Percentiles rank a stretch among this genome's conserved stretches.
Conservation (phyloP, 2,797 vertebrate species). For the Aplochiton taeniatus region DNA sequence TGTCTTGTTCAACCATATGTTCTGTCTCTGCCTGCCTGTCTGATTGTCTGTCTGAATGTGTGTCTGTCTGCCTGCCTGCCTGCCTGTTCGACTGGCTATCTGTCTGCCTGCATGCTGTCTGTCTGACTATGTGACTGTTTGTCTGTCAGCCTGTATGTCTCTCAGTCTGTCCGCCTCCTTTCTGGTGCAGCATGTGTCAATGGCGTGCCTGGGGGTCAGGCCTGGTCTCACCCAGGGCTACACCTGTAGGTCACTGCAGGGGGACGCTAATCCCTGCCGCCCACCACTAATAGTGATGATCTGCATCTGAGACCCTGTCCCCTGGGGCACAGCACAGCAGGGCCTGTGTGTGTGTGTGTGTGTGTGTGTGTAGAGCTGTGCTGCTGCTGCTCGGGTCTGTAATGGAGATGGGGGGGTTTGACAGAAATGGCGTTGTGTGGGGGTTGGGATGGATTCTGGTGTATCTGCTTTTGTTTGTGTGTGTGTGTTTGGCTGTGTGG, state of each 20-base stretch:
- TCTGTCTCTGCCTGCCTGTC: too few species aligned
- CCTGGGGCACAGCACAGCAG: slow-evolving; percentile 29
- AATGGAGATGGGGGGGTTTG: slow-evolving; percentile 54
- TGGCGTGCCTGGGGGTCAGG: slow-evolving; percentile 28
- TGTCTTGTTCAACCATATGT: too few species aligned
- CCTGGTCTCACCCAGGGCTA: slow-evolving; percentile 77
- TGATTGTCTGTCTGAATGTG: too few species aligned
- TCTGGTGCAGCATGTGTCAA: background rate
- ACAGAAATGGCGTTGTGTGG: slow-evolving; percentile 68
- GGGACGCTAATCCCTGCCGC: slow-evolving; percentile 78
- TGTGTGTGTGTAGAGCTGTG: slow-evolving; percentile 8
- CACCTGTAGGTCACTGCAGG: slow-evolving; percentile 81
- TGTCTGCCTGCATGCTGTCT: background rate
- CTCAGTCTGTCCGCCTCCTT: slow-evolving; percentile 1
- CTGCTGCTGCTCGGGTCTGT: background rate
- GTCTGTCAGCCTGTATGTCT: slow-evolving; percentile 1
- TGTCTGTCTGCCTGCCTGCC: background rate
- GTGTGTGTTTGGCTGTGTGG: background rate
- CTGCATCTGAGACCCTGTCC: slow-evolving; percentile 81
- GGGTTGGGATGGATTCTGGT: slow-evolving; percentile 10
- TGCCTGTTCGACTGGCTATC: too few species aligned
- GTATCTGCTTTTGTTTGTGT: background rate
- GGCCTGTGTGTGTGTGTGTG: slow-evolving; percentile 25
- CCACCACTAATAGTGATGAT: slow-evolving; percentile 78
- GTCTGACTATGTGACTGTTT: background rate